Conservation (phyloP, 2,113 vertebrate genomes). For the Trachemys scripta region DNA sequence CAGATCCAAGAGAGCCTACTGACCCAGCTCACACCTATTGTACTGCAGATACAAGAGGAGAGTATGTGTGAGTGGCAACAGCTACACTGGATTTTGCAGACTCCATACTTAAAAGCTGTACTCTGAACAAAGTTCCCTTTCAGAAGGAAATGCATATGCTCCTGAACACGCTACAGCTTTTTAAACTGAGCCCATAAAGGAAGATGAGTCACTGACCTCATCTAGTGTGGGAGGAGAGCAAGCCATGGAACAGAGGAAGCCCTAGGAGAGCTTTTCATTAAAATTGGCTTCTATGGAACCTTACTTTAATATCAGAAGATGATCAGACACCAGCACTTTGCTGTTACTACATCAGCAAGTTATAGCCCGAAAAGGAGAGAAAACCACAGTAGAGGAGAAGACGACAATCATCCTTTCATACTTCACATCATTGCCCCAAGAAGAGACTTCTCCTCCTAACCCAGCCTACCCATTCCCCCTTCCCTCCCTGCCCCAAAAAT, state of each 20-base stretch:
- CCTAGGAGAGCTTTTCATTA: neutral
- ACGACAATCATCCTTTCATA: neutral
- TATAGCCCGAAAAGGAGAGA: neutral
- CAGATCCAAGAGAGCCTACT: neutral
- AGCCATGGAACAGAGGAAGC: neutral
- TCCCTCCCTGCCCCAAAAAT: neutral
- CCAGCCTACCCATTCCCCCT: neutral
- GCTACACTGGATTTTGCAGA: rapidly evolving
- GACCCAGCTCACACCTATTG: rapidly evolving
- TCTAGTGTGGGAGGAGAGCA: slow-evolving; percentile 28
- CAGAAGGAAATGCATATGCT: neutral
- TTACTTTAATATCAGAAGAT: neutral
- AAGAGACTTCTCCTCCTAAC: neutral
- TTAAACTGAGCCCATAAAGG: neutral
- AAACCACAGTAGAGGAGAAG: neutral
- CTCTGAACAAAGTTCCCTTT: neutral
- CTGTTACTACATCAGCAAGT: neutral
- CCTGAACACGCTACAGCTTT: neutral
- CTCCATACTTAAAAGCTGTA: neutral
- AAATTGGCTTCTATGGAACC: slow-evolving; percentile 7
- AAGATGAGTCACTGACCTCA: slow-evolving; percentile 55
- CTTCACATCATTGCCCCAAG: neutral
- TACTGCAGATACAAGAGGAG: neutral
- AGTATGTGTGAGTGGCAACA: neutral
- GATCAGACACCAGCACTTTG: neutral